Percentiles rank a stretch among this genome's conserved stretches.
These are phyloP conservation scores for Lycaena phlaeas DNA, from an alignment of 2,888 invertebrate species.

Conservation along the genomic window DNA sequence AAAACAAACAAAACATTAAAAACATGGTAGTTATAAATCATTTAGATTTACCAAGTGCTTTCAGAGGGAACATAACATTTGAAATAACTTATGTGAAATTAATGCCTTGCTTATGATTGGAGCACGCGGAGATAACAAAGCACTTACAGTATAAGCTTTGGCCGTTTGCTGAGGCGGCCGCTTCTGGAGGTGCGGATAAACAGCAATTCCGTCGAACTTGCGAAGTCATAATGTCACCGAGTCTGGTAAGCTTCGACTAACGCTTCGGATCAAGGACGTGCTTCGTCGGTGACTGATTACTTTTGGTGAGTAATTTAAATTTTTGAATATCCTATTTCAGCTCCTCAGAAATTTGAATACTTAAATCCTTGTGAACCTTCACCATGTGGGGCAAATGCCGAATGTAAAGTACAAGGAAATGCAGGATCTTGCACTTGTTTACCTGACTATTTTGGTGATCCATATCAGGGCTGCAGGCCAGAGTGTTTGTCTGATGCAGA, in stretches of 20 bases:
- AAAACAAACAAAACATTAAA: conserved; percentile 40
- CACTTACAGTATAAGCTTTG: conserved; percentile 71
- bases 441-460: conserved; percentile 82
- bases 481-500: conserved; percentile 78
- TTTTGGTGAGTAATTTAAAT: conserved; percentile 55
- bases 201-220: conserved; percentile 53
- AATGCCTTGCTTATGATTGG: conserved; percentile 69
- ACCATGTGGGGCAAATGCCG: conserved; percentile 81
- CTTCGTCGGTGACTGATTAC: conserved; percentile 58
- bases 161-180: conserved; percentile 56
- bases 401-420: conserved; percentile 79
- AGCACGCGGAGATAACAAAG: conserved; percentile 72
- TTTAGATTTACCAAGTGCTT: conserved; percentile 50
- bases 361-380: conserved; percentile 75
- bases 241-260: conserved; percentile 70
- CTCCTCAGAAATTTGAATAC: conserved; percentile 53
- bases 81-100: conserved; percentile 61
- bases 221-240: conserved; percentile 63
- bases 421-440: conserved; percentile 82
- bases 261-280: conserved; percentile 68
- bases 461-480: conserved; percentile 81
- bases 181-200: conserved; percentile 65
- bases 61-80: conserved; percentile 57
- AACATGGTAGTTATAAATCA: conserved; percentile 36
- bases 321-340: conserved; percentile 52